Percentiles rank a stretch among this genome's conserved stretches.
Evolutionary conservation across 2,797 vertebrate genomes (phyloP).

Genomic region (Artibeus lituratus): DNA sequence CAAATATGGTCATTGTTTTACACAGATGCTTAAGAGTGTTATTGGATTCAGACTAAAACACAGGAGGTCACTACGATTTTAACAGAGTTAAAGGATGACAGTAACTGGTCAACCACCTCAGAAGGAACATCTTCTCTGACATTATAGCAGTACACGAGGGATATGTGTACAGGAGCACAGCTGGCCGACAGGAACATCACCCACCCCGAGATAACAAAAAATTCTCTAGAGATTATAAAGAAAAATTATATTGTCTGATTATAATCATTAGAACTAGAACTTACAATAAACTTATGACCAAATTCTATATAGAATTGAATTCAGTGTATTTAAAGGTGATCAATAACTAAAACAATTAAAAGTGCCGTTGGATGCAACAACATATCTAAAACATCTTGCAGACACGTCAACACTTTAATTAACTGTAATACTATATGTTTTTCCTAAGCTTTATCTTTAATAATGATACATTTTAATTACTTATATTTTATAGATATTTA

Average conservation of each 20-base stretch:
- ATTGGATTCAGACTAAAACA: neutral
- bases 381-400: neutral
- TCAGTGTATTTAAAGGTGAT: neutral
- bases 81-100: slow-evolving; percentile 50
- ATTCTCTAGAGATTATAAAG: neutral
- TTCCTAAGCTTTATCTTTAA: neutral
- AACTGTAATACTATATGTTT: neutral
- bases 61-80: neutral
- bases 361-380: neutral
- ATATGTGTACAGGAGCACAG: neutral
- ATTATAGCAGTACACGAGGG: neutral
- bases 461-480: neutral
- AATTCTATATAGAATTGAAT: neutral
- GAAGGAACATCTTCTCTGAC: neutral
- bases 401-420: neutral
- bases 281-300: neutral
- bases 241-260: neutral
- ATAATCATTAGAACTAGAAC: neutral
- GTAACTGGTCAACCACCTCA: neutral
- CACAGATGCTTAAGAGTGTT: neutral
- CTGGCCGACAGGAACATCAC: neutral
- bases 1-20: neutral
- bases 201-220: neutral
- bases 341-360: neutral
- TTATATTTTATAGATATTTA: neutral